These are phyloP conservation scores for Archivesica marissinica DNA, from an alignment of 1,140 invertebrate genomes.

Conservation along the genomic window DNA sequence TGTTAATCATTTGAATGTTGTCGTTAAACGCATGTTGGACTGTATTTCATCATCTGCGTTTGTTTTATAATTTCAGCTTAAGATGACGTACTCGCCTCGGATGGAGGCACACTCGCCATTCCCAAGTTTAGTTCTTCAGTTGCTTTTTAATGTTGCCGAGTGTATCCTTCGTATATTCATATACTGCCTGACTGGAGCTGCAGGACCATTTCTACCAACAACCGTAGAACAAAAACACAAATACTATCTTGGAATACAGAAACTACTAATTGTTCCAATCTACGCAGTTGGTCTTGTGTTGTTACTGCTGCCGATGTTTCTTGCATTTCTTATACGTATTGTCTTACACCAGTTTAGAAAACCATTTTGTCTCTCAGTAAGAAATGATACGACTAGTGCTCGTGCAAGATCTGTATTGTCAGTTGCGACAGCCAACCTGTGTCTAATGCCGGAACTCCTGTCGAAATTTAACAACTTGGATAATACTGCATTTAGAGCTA, in stretches of 20 bases:
- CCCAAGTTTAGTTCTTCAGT: slow-evolving; percentile 16
- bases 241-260: slow-evolving; percentile 14
- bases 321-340: slow-evolving; percentile 66
- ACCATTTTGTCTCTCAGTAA: slow-evolving; percentile 62
- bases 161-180: slow-evolving; percentile 52
- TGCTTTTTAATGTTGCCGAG: slow-evolving; percentile 52
- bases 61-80: neutral
- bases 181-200: slow-evolving; percentile 35
- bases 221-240: slow-evolving; percentile 63
- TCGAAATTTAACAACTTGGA: slow-evolving; percentile 74
- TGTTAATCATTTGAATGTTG: no score
- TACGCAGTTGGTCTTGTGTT: slow-evolving; percentile 58
- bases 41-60: no score
- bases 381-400: neutral
- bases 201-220: slow-evolving; percentile 61
- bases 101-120: slow-evolving; percentile 29
- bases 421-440: slow-evolving; percentile 73
- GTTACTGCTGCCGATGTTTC: slow-evolving; percentile 61
- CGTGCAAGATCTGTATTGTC: slow-evolving; percentile 55
- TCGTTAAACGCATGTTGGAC: no score
- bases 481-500: slow-evolving; percentile 65
- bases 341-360: slow-evolving; percentile 64
- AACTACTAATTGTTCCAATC: slow-evolving; percentile 54
- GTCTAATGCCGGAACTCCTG: slow-evolving; percentile 75
- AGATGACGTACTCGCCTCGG: neutral